A percentile compares a stretch with the other conserved stretches of the same genome.
phyloP scores from a whole-genome alignment of 2,113 vertebrate species.

The Melanostigma gelatinosum region DNA sequence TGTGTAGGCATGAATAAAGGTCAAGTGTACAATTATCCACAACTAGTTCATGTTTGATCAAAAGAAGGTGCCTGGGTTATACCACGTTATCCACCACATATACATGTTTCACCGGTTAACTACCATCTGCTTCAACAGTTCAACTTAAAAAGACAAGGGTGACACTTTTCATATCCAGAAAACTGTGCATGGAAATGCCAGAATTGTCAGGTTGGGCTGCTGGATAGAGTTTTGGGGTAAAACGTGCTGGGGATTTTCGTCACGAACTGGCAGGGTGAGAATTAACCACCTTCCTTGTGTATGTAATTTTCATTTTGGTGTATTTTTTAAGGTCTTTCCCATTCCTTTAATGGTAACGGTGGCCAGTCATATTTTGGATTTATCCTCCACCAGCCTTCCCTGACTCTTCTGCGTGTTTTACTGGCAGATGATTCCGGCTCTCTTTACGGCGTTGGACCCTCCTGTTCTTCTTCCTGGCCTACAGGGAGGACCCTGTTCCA shows the following conservation, averaged over 20 bases:
- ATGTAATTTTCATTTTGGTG: not conserved
- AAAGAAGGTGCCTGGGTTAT: constrained; percentile 13
- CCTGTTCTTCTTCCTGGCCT: constrained; percentile 67
- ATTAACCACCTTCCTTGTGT: constrained; percentile 11
- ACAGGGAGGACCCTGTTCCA: constrained; percentile 65
- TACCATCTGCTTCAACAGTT: constrained; percentile 14
- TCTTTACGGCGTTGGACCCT: constrained; percentile 32
- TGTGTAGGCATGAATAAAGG: constrained; percentile 31
- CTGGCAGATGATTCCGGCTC: constrained; percentile 24
- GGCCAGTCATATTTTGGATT: constrained; percentile 25
- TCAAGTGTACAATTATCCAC: constrained; percentile 31
- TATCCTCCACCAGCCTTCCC: constrained; percentile 23
- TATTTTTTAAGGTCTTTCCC: not conserved
- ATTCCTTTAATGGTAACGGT: not conserved
- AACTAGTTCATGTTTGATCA: constrained; percentile 14
- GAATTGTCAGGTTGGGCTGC: constrained; percentile 29
- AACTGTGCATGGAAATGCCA: constrained; percentile 22
- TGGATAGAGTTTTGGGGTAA: constrained; percentile 1
- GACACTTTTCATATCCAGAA: constrained; percentile 20
- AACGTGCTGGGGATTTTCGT: constrained; percentile 2
- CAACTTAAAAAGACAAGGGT: constrained; percentile 2
- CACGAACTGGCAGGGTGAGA: not conserved
- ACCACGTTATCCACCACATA: constrained; percentile 9
- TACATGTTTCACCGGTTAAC: constrained; percentile 15
- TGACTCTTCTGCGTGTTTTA: constrained; percentile 27